Percentiles rank a stretch among this genome's conserved stretches.
These are phyloP conservation scores for Bombyx huttoni DNA, from an alignment of 2,888 invertebrate species.

Conservation along the genomic window DNA sequence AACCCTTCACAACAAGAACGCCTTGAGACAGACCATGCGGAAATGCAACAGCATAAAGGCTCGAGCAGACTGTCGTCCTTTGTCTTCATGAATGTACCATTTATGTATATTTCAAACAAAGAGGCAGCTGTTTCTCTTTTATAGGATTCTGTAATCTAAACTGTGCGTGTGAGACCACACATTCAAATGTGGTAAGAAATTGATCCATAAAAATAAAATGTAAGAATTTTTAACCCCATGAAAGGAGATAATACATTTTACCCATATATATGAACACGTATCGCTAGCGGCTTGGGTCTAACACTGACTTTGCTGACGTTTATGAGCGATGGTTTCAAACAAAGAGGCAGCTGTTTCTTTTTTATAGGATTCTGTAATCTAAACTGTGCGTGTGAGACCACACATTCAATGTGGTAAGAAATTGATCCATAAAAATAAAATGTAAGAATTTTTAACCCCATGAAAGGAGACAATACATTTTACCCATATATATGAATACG, in stretches of 20 bases:
- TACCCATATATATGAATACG: too few species aligned
- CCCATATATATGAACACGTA: too few species aligned
- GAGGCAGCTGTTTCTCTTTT: neutral
- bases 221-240: too few species aligned
- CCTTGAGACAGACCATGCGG: constrained; percentile 34
- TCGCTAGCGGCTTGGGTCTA: too few species aligned
- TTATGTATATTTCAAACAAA: neutral
- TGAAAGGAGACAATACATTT: too few species aligned
- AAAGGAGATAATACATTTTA: too few species aligned
- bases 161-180: neutral
- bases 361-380: neutral
- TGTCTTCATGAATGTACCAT: constrained; percentile 11
- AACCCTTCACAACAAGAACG: constrained; percentile 28
- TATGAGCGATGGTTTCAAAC: neutral
- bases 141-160: neutral
- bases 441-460: too few species aligned
- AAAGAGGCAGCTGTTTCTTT: neutral
- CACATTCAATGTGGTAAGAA: too few species aligned
- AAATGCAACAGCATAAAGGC: constrained; percentile 19
- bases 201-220: too few species aligned
- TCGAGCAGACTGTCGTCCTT: constrained; percentile 19
- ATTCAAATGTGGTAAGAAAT: too few species aligned
- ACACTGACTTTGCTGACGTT: too few species aligned
- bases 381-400: neutral
- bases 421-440: too few species aligned